Evolutionary conservation across 2,888 invertebrate genomes (phyloP).

Genomic region (Tetranychus truncatus): DNA sequence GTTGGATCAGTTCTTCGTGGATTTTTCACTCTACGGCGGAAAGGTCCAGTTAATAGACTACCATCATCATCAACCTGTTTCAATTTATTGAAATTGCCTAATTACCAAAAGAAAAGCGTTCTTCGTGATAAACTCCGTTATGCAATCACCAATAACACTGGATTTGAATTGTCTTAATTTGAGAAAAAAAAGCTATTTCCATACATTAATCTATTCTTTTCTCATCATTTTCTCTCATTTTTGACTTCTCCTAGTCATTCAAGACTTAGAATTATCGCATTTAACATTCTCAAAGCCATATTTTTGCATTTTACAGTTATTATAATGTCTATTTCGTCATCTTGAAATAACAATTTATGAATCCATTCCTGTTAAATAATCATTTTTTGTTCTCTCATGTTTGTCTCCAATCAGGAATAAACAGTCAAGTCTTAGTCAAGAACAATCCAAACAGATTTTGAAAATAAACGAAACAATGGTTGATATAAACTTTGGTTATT

Average conservation of each 20-base stretch:
- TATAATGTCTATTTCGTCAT: too few species aligned
- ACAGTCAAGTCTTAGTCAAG: too few species aligned
- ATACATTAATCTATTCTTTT: background rate
- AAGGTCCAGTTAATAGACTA: conserved; percentile 75
- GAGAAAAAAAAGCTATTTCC: background rate
- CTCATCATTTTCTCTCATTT: too few species aligned
- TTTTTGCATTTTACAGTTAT: background rate
- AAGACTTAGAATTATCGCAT: background rate
- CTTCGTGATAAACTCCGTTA: conserved; percentile 86
- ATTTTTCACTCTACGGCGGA: conserved; percentile 88
- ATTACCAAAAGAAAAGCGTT: conserved; percentile 89
- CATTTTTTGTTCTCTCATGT: too few species aligned
- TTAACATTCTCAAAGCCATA: background rate
- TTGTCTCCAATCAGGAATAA: too few species aligned
- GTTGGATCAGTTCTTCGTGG: conserved; percentile 60
- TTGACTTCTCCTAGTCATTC: background rate
- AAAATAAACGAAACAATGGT: too few species aligned
- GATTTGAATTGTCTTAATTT: conserved; percentile 57
- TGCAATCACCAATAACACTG: conserved; percentile 91
- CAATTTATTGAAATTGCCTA: conserved; percentile 89
- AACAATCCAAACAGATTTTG: too few species aligned
- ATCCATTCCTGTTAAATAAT: too few species aligned
- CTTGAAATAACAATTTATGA: too few species aligned
- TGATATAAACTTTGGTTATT: too few species aligned
- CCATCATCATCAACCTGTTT: conserved; percentile 99